Conservation (phyloP, 2,888 invertebrate genomes). For the Drosophila prostipennis region DNA sequence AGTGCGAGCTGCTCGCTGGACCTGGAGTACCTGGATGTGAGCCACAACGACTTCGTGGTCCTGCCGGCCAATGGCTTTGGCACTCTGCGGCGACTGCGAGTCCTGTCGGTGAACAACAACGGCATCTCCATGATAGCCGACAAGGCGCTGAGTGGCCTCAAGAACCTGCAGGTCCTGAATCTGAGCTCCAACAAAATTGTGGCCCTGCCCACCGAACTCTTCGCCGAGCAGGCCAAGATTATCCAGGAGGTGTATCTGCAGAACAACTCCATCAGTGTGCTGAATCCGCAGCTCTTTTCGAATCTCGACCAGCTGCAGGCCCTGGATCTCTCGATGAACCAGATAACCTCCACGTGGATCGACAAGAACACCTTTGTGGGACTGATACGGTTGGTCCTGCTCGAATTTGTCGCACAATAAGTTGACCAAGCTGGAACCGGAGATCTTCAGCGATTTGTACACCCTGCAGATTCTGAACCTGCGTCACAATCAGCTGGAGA, state of each 20-base stretch:
- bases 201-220: conserved; percentile 93
- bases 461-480: conserved; percentile 94
- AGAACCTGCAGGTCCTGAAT: conserved; percentile 93
- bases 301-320: conserved; percentile 92
- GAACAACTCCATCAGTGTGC: conserved; percentile 94
- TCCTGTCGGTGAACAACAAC: conserved; percentile 93
- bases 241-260: conserved; percentile 95
- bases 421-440: conserved; percentile 91
- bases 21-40: conserved; percentile 92
- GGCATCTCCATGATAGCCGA: conserved; percentile 95
- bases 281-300: conserved; percentile 94
- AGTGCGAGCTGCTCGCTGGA: conserved; percentile 88
- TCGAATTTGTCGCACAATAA: conserved; percentile 94
- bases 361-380: conserved; percentile 94
- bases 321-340: conserved; percentile 93
- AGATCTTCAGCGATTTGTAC: conserved; percentile 93
- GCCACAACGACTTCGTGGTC: conserved; percentile 92
- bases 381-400: conserved; percentile 93
- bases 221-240: conserved; percentile 90
- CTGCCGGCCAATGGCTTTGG: conserved; percentile 93
- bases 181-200: conserved; percentile 95
- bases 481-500: conserved; percentile 92
- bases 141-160: conserved; percentile 91
- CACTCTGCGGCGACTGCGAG: conserved; percentile 90
- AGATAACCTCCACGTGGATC: conserved; percentile 94